A percentile compares a stretch with the other conserved stretches of the same genome.
Evolutionary conservation across 2,888 invertebrate species (phyloP).

Genomic region (Sylvicola cinctus): DNA sequence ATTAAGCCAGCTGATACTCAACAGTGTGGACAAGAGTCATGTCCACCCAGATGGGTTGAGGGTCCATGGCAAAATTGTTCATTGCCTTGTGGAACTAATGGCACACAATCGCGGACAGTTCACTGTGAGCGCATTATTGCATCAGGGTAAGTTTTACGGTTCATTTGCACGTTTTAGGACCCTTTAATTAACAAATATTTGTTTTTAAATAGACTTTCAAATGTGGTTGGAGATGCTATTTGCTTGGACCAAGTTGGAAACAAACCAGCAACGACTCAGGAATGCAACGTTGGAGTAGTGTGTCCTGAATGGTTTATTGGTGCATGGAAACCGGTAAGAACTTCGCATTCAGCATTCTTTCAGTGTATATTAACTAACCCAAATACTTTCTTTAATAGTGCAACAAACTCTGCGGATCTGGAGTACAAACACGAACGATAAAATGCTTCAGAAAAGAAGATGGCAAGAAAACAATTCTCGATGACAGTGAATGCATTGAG

Average conservation of each 20-base stretch:
- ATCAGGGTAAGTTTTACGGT: conserved; percentile 31
- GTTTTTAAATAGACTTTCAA: conserved; percentile 28
- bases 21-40: conserved; percentile 53
- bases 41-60: conserved; percentile 61
- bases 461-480: conserved; percentile 42
- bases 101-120: conserved; percentile 45
- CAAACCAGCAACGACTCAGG: conserved; percentile 43
- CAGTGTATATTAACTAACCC: not conserved
- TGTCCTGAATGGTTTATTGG: conserved; percentile 78
- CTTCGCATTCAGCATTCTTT: not conserved
- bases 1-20: conserved; percentile 49
- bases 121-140: conserved; percentile 62
- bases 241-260: conserved; percentile 46
- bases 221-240: conserved; percentile 50
- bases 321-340: conserved; percentile 72
- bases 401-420: conserved; percentile 77
- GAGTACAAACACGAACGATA: conserved; percentile 59
- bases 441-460: conserved; percentile 49
- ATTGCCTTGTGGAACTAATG: conserved; percentile 59
- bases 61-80: conserved; percentile 67
- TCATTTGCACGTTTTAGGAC: not conserved
- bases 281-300: conserved; percentile 53
- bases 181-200: not conserved
- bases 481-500: conserved; percentile 40
- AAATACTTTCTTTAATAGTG: conserved; percentile 33